Evolutionary conservation across 2,888 invertebrate species (phyloP).

Genomic region (Dryadula phaetusa): DNA sequence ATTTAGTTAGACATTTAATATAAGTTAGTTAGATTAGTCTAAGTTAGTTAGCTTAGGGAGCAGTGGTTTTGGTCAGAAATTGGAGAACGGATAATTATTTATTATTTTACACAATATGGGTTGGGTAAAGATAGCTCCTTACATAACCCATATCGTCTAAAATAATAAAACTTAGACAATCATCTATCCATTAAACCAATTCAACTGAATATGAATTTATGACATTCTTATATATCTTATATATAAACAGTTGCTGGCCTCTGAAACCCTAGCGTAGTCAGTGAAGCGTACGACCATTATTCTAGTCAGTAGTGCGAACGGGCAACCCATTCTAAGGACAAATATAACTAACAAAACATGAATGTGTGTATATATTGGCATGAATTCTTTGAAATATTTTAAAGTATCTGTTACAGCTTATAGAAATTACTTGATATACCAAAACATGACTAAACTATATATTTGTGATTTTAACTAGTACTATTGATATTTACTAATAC

Average conservation of each 20-base stretch:
- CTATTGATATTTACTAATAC: too few species aligned
- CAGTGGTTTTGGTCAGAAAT: too few species aligned
- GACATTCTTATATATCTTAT: neutral
- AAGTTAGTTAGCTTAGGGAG: too few species aligned
- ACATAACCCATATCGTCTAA: too few species aligned
- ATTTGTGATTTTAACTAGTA: too few species aligned
- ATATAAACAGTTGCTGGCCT: neutral
- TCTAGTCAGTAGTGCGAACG: conserved; percentile 32
- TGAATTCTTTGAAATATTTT: neutral
- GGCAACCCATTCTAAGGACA: neutral
- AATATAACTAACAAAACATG: neutral
- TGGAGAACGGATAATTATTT: too few species aligned
- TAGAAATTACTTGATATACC: neutral
- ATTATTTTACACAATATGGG: too few species aligned
- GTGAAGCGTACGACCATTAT: conserved; percentile 30
- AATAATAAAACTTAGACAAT: neutral
- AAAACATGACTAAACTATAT: too few species aligned
- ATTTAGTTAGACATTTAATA: too few species aligned
- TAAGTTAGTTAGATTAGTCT: too few species aligned
- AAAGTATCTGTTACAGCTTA: neutral
- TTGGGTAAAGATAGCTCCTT: too few species aligned
- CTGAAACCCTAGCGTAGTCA: conserved; percentile 15
- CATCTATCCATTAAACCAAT: neutral
- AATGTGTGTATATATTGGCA: neutral
- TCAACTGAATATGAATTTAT: neutral